Evolutionary conservation across 2,113 vertebrate genomes (phyloP).

Genomic region (Ahaetulla prasina): DNA sequence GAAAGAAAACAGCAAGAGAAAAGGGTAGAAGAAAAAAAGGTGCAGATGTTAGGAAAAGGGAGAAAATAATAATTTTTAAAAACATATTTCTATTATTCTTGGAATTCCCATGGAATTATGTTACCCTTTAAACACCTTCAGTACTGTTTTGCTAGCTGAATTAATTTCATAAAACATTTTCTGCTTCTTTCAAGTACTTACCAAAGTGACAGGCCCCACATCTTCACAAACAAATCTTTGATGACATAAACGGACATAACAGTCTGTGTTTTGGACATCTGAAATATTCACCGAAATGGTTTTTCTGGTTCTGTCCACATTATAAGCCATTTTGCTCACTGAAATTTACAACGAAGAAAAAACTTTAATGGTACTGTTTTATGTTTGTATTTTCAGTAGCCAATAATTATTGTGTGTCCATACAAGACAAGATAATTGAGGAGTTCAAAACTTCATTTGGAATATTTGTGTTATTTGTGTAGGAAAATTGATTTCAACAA

Average conservation of each 20-base stretch:
- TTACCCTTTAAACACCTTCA: background rate
- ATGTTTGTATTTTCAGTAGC: background rate
- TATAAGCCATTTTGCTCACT: constrained; percentile 75
- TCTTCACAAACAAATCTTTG: constrained; percentile 76
- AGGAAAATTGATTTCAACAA: background rate
- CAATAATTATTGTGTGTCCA: background rate
- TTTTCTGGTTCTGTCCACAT: constrained; percentile 66
- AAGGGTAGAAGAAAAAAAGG: background rate
- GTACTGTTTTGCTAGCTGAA: background rate
- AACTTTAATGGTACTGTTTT: background rate
- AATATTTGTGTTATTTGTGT: background rate
- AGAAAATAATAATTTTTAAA: background rate
- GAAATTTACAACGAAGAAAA: constrained; percentile 34
- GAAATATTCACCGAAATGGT: constrained; percentile 71
- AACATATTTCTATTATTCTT: background rate
- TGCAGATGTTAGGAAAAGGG: background rate
- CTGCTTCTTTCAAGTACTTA: constrained; percentile 45
- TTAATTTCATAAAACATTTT: background rate
- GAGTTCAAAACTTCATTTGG: background rate
- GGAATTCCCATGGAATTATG: background rate
- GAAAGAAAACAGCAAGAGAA: background rate
- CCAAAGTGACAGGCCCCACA: constrained; percentile 61
- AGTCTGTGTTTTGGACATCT: constrained; percentile 65
- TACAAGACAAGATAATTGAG: background rate
- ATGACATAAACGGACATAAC: constrained; percentile 78